phyloP scores from a whole-genome alignment of 1,140 invertebrate genomes.

The Bombus confusus region DNA sequence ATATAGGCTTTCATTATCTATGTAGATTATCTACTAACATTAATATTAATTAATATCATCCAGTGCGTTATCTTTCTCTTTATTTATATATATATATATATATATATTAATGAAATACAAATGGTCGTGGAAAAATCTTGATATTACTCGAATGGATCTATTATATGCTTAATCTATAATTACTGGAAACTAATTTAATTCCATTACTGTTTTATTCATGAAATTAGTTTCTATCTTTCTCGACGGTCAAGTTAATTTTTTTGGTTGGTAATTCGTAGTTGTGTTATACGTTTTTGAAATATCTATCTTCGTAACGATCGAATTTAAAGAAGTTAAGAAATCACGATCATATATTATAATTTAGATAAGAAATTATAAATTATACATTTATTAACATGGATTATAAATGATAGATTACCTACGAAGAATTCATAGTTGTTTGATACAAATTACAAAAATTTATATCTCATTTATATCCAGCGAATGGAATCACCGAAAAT shows the following conservation, averaged over 20 bases:
- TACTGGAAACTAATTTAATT: background rate
- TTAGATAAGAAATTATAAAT: background rate
- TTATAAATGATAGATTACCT: too few species aligned
- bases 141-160: background rate
- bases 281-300: too few species aligned
- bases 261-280: background rate
- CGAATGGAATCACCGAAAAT: too few species aligned
- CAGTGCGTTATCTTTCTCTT: background rate
- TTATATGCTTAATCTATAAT: background rate
- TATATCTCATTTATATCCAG: background rate
- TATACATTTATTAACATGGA: background rate
- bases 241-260: background rate
- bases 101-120: background rate
- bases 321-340: too few species aligned
- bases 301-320: too few species aligned
- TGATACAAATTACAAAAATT: background rate
- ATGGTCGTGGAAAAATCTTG: background rate
- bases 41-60: background rate
- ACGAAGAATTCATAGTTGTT: too few species aligned
- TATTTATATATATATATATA: background rate
- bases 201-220: background rate
- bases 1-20: background rate
- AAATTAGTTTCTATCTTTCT: background rate
- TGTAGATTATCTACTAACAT: background rate
- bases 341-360: too few species aligned